Base-by-base conservation (phyloP, 2,113 vertebrate genomes). In the Marcusenius ussheri region DNA sequence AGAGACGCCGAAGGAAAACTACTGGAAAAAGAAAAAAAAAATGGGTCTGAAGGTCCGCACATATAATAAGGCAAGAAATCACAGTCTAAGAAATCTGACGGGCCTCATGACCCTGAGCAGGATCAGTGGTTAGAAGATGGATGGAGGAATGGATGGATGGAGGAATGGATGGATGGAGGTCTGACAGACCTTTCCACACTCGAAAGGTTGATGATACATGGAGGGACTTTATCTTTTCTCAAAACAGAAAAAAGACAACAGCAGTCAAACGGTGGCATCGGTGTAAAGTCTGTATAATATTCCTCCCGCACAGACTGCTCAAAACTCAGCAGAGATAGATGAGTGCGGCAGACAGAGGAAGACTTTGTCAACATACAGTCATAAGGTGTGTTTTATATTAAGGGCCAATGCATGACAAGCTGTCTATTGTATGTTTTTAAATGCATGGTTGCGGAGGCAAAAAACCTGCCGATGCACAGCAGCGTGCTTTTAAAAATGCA, bases 121-220 rank as follows among this genome's bases (percentile, higher is more conserved):
- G 45, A 66, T 27, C 62, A 70, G 62, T 70, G 62, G 62, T 70
- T 31, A 70, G 62, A 70, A 70, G 62, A 70, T 70, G 62, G n/a
- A 70, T 70, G 62, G 62, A 70, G n/a, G 62, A 62, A 70, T 70
- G 62, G n/a, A 70, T 70, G 62, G 62, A 70, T 70, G 62, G 62
- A 70, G 62, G n/a, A 62, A 70, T 70, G 62, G n/a, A 70, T 70
- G 62, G 62, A 70, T 70, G 62, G 62, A 70, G 62, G n/a, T 70
- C 74, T 80, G 74, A 80, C 17, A 42, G 35, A 80, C 35, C 11
- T 42, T 80, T 80, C 74, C 74, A 15, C 5, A 77, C 88, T 77
- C 19, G 5, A 89, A 39, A 88, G 27, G 88, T 74, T 70, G 3
- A 80, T 35, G 88, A 51, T 89, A 39, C n/a, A 89, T 89, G n/a